phyloP scores from a whole-genome alignment of 1,140 invertebrate species.

The Leptinotarsa defecta region DNA sequence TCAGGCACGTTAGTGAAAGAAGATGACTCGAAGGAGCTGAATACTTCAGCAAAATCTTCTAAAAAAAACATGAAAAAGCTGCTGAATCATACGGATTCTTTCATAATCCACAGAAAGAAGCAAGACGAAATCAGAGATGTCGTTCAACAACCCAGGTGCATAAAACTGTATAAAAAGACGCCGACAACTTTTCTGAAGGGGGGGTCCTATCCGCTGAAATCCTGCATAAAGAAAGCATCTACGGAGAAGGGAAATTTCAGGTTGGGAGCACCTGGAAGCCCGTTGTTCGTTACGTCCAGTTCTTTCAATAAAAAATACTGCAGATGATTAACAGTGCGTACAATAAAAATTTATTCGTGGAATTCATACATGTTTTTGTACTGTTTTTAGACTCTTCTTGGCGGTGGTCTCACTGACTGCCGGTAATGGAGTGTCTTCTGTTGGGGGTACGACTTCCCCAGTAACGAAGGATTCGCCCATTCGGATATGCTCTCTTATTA shows the following conservation, averaged over 20 bases:
- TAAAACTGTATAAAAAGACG: slow-evolving; percentile 43
- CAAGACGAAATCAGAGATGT: slow-evolving; percentile 36
- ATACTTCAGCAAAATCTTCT: too few species aligned
- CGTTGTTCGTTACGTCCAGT: slow-evolving; percentile 39
- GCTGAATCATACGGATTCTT: slow-evolving; percentile 45
- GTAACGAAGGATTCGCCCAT: slow-evolving; percentile 41
- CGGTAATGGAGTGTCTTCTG: background rate
- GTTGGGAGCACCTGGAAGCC: slow-evolving; percentile 43
- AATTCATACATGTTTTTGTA: slow-evolving; percentile 7
- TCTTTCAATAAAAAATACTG: slow-evolving; percentile 33
- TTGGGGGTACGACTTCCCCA: slow-evolving; percentile 27
- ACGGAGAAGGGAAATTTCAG: slow-evolving; percentile 34
- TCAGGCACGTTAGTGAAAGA: too few species aligned
- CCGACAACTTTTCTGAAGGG: slow-evolving; percentile 43
- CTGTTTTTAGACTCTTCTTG: background rate
- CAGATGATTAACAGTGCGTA: background rate
- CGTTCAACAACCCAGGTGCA: slow-evolving; percentile 47
- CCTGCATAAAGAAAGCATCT: slow-evolving; percentile 43
- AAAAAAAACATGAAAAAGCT: slow-evolving; percentile 5
- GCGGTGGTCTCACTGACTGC: background rate
- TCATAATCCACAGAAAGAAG: slow-evolving; percentile 41
- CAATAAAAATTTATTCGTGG: slow-evolving; percentile 7
- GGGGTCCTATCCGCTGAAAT: slow-evolving; percentile 47
- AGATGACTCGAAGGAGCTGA: too few species aligned
- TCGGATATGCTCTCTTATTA: slow-evolving; percentile 38